These are phyloP conservation scores for Gnatocerus cornutus DNA, from an alignment of 2,888 invertebrate species.

Conservation along the genomic window DNA sequence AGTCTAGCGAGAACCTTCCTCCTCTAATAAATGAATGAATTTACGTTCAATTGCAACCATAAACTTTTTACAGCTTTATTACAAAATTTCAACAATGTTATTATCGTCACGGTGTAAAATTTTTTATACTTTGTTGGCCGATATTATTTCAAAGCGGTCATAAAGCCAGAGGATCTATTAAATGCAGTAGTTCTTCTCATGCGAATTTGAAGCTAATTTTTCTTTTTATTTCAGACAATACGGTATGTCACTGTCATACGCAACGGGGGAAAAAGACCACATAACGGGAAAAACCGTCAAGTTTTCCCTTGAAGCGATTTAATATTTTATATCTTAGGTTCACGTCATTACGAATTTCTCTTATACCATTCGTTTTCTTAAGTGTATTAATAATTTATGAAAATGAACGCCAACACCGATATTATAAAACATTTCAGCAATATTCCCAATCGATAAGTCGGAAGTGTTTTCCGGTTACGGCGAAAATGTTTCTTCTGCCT, in stretches of 20 bases:
- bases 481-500: conserved; percentile 1
- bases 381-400: conserved; percentile 45
- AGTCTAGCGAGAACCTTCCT: conserved; percentile 39
- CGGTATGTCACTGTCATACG: conserved; percentile 62
- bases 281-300: conserved; percentile 47
- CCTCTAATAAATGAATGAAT: conserved; percentile 48
- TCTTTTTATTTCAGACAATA: conserved; percentile 59
- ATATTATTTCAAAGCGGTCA: not conserved
- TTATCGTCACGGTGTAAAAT: not conserved
- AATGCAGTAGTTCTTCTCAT: conserved; percentile 4
- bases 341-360: conserved; percentile 48
- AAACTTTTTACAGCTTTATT: conserved; percentile 30
- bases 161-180: too few relatives aligned
- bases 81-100: conserved; percentile 14
- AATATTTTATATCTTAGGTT: conserved; percentile 49
- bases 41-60: conserved; percentile 33
- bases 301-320: conserved; percentile 46
- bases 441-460: conserved; percentile 10
- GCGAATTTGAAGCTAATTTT: conserved; percentile 56
- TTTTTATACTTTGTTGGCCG: not conserved
- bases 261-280: conserved; percentile 50
- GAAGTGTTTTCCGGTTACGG: conserved; percentile 5
- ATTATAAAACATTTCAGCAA: conserved; percentile 34
- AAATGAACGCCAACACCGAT: conserved; percentile 41
- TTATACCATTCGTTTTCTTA: conserved; percentile 42